A percentile compares a stretch with the other conserved stretches of the same genome.
phyloP scores from a whole-genome alignment of 1,140 invertebrate species.

The Leptoteleia sp. region DNA sequence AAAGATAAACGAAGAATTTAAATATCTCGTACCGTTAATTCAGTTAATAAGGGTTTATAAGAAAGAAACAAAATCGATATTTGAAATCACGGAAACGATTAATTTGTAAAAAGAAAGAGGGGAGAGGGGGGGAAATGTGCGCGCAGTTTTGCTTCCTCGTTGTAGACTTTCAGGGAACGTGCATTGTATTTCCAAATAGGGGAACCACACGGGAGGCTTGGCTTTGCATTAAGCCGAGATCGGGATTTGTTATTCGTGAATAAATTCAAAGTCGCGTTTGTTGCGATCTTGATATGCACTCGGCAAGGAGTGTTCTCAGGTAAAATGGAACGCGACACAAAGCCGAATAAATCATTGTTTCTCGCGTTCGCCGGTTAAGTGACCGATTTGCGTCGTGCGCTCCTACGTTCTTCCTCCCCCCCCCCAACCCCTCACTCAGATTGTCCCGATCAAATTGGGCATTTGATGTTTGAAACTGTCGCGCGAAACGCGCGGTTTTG shows the following conservation, averaged over 20 bases:
- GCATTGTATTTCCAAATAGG: slow-evolving; percentile 51
- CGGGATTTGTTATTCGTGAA: slow-evolving; percentile 57
- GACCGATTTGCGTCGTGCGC: slow-evolving; percentile 32
- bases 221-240: slow-evolving; percentile 32
- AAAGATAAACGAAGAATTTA: no score
- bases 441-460: slow-evolving; percentile 6
- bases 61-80: no score
- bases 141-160: slow-evolving; percentile 27
- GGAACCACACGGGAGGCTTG: slow-evolving; percentile 36
- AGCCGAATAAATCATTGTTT: slow-evolving; percentile 53
- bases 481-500: slow-evolving; percentile 8
- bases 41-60: no score
- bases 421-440: no score
- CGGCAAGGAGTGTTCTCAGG: slow-evolving; percentile 27
- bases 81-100: slow-evolving; percentile 33
- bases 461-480: slow-evolving; percentile 17
- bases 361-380: slow-evolving; percentile 17
- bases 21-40: no score
- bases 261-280: slow-evolving; percentile 55
- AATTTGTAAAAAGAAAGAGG: background rate
- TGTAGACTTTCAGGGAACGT: slow-evolving; percentile 13
- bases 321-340: slow-evolving; percentile 44
- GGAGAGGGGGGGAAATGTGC: background rate
- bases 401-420: slow-evolving; percentile 14
- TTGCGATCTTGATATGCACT: slow-evolving; percentile 41